Conservation (phyloP, 1,140 invertebrate genomes). For the Cyclina sinensis region DNA sequence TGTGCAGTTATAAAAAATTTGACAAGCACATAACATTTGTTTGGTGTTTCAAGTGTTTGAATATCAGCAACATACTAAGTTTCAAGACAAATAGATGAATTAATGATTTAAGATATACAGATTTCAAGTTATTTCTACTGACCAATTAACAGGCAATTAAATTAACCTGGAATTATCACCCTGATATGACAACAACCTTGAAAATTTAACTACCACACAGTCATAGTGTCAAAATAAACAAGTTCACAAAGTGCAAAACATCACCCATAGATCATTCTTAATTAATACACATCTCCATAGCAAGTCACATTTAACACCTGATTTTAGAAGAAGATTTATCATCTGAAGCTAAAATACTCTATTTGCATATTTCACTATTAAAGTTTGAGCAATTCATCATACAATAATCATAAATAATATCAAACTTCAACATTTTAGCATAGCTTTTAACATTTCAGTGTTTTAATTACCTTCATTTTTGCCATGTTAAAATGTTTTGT, state of each 20-base stretch:
- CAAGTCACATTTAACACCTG: conserved; percentile 2
- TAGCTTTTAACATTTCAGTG: neutral
- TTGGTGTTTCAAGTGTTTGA: too few relatives aligned
- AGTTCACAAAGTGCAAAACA: neutral
- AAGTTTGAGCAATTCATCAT: neutral
- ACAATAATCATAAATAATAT: neutral
- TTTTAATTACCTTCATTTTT: neutral
- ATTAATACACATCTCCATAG: neutral
- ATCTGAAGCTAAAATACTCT: neutral
- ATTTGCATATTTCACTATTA: conserved; percentile 9
- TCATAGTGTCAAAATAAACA: neutral
- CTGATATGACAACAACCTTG: too few relatives aligned
- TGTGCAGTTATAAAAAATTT: too few relatives aligned
- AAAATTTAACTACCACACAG: neutral
- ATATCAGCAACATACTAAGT: too few relatives aligned
- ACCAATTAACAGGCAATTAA: too few relatives aligned
- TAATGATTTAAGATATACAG: too few relatives aligned
- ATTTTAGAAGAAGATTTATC: neutral
- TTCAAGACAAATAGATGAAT: too few relatives aligned
- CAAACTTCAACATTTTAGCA: neutral
- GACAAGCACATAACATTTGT: too few relatives aligned
- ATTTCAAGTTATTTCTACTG: too few relatives aligned
- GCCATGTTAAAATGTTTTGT: neutral
- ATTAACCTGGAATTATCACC: too few relatives aligned
- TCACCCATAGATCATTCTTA: neutral